Conservation (phyloP, 2,797 vertebrate species). For the Danionella dracula region DNA sequence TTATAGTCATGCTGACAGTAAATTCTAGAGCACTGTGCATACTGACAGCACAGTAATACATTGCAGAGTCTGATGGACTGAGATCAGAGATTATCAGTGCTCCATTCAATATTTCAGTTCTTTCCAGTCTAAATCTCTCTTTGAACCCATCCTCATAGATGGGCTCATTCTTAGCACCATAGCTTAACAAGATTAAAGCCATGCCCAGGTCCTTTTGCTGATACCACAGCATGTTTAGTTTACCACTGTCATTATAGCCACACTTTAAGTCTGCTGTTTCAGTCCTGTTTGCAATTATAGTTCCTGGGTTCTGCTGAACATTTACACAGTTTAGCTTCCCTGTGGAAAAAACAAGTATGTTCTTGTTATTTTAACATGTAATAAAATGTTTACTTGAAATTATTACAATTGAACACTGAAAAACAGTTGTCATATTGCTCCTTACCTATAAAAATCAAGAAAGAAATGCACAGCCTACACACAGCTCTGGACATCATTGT, state of each 20-base stretch:
- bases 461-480: neutral
- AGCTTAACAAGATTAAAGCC: slow-evolving; percentile 3
- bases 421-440: neutral
- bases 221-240: slow-evolving; percentile 33
- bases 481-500: slow-evolving; percentile 12
- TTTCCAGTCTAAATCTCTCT: neutral
- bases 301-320: neutral
- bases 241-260: neutral
- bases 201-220: slow-evolving; percentile 23
- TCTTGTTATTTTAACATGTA: neutral
- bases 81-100: slow-evolving; percentile 23
- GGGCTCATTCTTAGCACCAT: neutral
- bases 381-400: neutral
- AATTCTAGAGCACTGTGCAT: slow-evolving; percentile 45
- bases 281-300: neutral
- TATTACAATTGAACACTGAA: neutral
- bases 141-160: neutral
- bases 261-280: neutral
- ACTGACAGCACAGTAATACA: slow-evolving; percentile 55
- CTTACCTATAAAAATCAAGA: slow-evolving; percentile 19
- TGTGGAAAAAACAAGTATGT: neutral
- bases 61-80: slow-evolving; percentile 11
- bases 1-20: slow-evolving; percentile 45
- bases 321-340: neutral
- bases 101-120: neutral